A percentile compares a stretch with the other conserved stretches of the same genome.
Evolutionary conservation across 2,888 invertebrate genomes (phyloP).

Genomic region (Drosophila infuscata): DNA sequence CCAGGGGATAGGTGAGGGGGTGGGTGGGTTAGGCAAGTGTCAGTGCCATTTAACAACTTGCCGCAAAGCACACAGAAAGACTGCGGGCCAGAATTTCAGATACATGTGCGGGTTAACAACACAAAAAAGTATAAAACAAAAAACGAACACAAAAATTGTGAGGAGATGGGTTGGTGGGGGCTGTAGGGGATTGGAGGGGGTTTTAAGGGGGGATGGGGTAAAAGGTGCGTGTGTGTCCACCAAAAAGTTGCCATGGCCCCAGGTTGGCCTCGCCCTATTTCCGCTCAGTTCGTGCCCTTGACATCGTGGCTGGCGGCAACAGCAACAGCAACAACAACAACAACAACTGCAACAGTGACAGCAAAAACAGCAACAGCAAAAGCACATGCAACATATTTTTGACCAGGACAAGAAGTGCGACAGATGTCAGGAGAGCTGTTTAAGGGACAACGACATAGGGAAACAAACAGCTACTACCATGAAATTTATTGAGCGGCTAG

Average conservation of each 20-base stretch:
- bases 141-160: background rate
- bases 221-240: slow-evolving; percentile 61
- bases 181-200: background rate
- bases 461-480: slow-evolving; percentile 29
- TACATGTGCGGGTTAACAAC: slow-evolving; percentile 38
- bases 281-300: slow-evolving; percentile 60
- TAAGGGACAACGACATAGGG: slow-evolving; percentile 32
- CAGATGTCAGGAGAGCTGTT: slow-evolving; percentile 53
- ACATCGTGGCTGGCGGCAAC: slow-evolving; percentile 46
- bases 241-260: slow-evolving; percentile 33
- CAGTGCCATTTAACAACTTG: slow-evolving; percentile 76
- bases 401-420: slow-evolving; percentile 50
- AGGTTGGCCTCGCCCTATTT: slow-evolving; percentile 44
- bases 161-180: background rate
- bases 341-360: slow-evolving; percentile 17
- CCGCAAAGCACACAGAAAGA: slow-evolving; percentile 58
- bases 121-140: slow-evolving; percentile 7
- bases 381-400: slow-evolving; percentile 60
- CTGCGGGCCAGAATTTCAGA: slow-evolving; percentile 24
- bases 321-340: slow-evolving; percentile 8
- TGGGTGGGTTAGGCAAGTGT: slow-evolving; percentile 59
- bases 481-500: slow-evolving; percentile 51
- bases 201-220: too few relatives aligned
- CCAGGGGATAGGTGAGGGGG: background rate
- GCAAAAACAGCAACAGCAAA: slow-evolving; percentile 18